phyloP scores from a whole-genome alignment of 2,113 vertebrate genomes.

The Synodontis membranacea region DNA sequence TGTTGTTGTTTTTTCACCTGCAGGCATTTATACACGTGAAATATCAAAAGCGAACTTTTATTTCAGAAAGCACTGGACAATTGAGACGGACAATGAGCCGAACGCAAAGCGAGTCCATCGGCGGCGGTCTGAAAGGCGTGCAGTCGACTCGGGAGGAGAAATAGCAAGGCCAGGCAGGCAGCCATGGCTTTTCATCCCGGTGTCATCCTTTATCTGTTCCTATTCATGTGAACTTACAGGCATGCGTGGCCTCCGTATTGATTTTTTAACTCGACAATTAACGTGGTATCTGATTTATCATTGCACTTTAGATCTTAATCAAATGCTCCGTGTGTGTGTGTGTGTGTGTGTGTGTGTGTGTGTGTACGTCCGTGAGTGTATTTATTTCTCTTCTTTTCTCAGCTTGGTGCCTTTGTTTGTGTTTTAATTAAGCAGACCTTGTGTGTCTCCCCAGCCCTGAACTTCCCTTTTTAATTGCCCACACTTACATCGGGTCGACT shows the following conservation, averaged over 20 bases:
- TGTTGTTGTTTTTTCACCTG: too few relatives aligned
- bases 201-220: slow-evolving; percentile 68
- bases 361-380: neutral
- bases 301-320: slow-evolving; percentile 93
- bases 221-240: slow-evolving; percentile 80
- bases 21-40: neutral
- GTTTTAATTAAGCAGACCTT: slow-evolving; percentile 95
- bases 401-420: slow-evolving; percentile 91
- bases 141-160: slow-evolving; percentile 56
- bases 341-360: slow-evolving; percentile 22
- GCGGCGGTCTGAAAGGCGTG: slow-evolving; percentile 44
- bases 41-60: slow-evolving; percentile 23
- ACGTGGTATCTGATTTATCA: slow-evolving; percentile 86
- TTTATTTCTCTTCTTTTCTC: slow-evolving; percentile 63
- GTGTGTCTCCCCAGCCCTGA: slow-evolving; percentile 82
- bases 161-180: slow-evolving; percentile 66
- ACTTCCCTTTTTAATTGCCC: slow-evolving; percentile 90
- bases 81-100: slow-evolving; percentile 54
- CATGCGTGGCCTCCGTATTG: slow-evolving; percentile 80
- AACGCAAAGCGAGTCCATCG: slow-evolving; percentile 55
- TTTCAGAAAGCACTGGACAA: slow-evolving; percentile 45
- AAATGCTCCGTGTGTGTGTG: slow-evolving; percentile 68
- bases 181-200: slow-evolving; percentile 62
- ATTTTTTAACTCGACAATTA: slow-evolving; percentile 91
- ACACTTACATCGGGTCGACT: slow-evolving; percentile 91